Evolutionary conservation across 2,113 vertebrate species (phyloP).

Genomic region (Bubo blakistoni): DNA sequence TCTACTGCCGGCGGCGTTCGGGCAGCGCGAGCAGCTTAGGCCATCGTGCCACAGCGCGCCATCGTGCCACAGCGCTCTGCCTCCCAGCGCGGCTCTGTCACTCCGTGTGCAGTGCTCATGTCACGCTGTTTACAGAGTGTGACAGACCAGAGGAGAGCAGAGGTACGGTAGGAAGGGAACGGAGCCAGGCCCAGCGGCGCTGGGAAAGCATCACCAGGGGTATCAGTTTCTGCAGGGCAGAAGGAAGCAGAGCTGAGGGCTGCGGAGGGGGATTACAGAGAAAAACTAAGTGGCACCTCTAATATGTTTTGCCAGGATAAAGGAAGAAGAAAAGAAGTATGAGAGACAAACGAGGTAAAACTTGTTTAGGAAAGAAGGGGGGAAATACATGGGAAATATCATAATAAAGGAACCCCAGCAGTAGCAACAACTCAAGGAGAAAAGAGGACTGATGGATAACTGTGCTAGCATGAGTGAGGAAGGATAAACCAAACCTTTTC

Average conservation of each 20-base stretch:
- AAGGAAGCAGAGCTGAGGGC: not conserved
- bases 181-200: not conserved
- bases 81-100: not conserved
- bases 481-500: not conserved
- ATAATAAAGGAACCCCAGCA: not conserved
- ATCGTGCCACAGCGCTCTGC: not conserved
- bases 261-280: not conserved
- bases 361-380: not conserved
- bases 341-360: not conserved
- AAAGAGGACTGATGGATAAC: not conserved
- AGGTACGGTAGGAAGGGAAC: not conserved
- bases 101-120: not conserved
- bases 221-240: not conserved
- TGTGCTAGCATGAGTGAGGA: not conserved
- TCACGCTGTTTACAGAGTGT: not conserved
- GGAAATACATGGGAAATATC: not conserved
- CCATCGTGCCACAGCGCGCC: not conserved
- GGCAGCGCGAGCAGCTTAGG: not conserved
- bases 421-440: not conserved
- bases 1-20: accelerated
- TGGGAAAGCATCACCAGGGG: not conserved
- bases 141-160: not conserved
- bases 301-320: not conserved
- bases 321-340: not conserved
- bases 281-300: not conserved